Base-by-base conservation (phyloP, 2,113 vertebrate species). In the Nannobrachium achirus region DNA sequence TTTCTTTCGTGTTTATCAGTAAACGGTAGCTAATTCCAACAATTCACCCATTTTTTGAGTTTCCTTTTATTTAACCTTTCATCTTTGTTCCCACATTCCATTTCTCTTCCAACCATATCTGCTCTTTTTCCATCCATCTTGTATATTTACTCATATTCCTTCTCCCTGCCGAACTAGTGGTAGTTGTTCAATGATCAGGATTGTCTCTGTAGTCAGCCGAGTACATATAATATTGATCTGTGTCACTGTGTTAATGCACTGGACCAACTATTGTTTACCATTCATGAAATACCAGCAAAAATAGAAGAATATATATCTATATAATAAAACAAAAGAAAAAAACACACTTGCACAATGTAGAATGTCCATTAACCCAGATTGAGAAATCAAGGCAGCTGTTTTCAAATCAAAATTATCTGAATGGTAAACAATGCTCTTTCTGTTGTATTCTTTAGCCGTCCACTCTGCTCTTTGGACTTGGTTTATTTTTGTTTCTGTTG, bases 181-280 rank as follows among this genome's bases (percentile, higher is more conserved):
- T 92, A 87, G 90, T 91, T 81, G 86, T 91, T 88, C 73, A 84
- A 88, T 90, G 89, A 89, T 91, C 83, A 90, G 90, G 89, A 91
- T 91, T 89, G 88, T 90, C 86, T 89, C 83, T 89, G 89, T 91
- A 91, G 90, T 90, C 89, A 88, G 80, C 86, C 69, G 87, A 90
- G 87, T 93, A 91, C 90, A 91, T 93, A 68, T 71, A 33, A 88
- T 91, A 91, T 88, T 89, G 84, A 88, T 92, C 87, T 90, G 86
- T 89, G 91, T 93, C 92, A 93, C 91, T 93, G 93, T 96, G 93
- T 90, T 96, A 93, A 95, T 96, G 95, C 96, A 98, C 96, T 98
- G 97, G 95, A 96, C 94, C 96, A 94, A 95, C 91, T 96, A 95
- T 96, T 96, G 96, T 97, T 98, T 96, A 96, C 96, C 95, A 95